Base-by-base conservation (phyloP, 2,888 invertebrate species). In the Drosophila sordidapex region DNA sequence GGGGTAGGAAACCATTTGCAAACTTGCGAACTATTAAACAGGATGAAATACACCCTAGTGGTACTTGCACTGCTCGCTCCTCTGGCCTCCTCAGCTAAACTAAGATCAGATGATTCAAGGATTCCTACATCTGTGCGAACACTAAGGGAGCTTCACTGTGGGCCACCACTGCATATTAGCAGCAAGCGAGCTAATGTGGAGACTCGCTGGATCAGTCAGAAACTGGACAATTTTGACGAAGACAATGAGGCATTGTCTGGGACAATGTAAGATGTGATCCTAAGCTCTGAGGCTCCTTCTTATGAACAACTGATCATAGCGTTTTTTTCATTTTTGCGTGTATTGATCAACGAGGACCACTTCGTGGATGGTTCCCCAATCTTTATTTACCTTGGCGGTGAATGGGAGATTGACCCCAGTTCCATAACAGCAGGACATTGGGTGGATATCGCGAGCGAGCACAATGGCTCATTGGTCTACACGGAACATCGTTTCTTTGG, bases 401-500 rank as follows among this genome's bases (percentile, higher is more conserved):
- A 97, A 92, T 96, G 96, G 94, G 91, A 92, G 8, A 96, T 96
- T 69, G 91, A 93, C 10, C 92, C 94, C 0, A 93, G 93, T 6
- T 95, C 94, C 94, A 92, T 96, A 77, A 87, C 88, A 29, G 90
- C 88, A 0, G 96, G 96, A 3, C 93, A 95, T 57, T 95, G 95
- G 82, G 93, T 94, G 66, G 94, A 95, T 56, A 92, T 95, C 77
- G 96, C 95, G 0, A 74, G 89, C 51, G 76, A 91, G 8, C 93
- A 95, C 73, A 92, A 93, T 3, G 97, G 96, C 0, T 94, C 94
- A 1, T 93, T 96, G 79, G 95, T 96, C 87, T 95, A 95, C 79
- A 95, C 97, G 0, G 97, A 97, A 90, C 97, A 97, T 91, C 94
- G 97, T 72, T 97, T 95, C 92, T 97, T 97, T 88, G 97, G 97